Evolutionary conservation across 2,113 vertebrate species (phyloP).

Genomic region (Dicentrarchus labrax): DNA sequence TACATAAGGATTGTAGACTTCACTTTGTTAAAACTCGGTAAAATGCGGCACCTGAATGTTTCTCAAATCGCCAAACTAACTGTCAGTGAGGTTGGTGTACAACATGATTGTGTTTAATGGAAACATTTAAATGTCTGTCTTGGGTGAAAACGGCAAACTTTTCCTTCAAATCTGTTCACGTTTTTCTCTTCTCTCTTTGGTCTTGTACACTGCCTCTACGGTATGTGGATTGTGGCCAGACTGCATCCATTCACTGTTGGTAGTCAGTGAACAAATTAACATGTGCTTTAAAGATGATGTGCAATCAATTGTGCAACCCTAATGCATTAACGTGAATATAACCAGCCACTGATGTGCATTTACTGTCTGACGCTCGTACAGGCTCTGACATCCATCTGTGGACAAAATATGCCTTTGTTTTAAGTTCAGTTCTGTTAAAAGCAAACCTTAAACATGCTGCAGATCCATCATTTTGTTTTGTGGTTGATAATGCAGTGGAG

Average conservation of each 20-base stretch:
- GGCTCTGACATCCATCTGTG: not conserved
- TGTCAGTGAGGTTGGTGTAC: not conserved
- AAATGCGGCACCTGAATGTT: not conserved
- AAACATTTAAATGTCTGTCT: not conserved
- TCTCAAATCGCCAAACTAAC: not conserved
- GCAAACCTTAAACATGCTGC: not conserved
- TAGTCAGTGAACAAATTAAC: not conserved
- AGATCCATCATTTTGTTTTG: too few relatives aligned
- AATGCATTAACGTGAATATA: conserved; percentile 6
- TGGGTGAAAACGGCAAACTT: not conserved
- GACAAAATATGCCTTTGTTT: not conserved
- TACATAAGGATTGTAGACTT: not conserved
- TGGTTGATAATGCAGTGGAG: not conserved
- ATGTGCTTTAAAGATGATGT: not conserved
- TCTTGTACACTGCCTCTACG: not conserved
- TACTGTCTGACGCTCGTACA: not conserved
- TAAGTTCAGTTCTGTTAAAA: not conserved
- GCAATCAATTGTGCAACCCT: not conserved
- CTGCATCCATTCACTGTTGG: not conserved
- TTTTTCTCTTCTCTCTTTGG: too few relatives aligned
- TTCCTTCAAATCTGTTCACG: not conserved
- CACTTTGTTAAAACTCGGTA: not conserved
- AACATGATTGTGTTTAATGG: not conserved
- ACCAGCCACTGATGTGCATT: not conserved
- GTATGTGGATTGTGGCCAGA: not conserved